These are phyloP conservation scores for Bothrops jararaca DNA, from an alignment of 2,113 vertebrate genomes.

Conservation along the genomic window DNA sequence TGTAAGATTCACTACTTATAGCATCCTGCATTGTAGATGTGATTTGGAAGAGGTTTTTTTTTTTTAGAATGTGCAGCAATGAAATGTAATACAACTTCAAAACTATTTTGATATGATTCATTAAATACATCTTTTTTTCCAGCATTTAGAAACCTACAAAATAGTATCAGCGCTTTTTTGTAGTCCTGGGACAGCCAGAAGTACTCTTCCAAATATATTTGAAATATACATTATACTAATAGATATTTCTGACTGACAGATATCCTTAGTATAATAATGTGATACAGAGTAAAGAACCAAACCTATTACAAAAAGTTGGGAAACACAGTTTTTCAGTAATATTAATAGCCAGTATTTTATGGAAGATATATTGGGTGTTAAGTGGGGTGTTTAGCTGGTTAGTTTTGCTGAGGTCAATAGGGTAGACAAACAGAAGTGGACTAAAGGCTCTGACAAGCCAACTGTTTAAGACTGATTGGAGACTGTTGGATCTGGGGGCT, in stretches of 20 bases:
- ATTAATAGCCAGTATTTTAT: background rate
- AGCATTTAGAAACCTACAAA: background rate
- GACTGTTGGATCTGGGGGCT: background rate
- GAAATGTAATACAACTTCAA: background rate
- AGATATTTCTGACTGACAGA: background rate
- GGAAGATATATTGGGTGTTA: background rate
- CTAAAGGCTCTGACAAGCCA: background rate
- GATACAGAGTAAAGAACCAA: background rate
- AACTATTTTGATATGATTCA: background rate
- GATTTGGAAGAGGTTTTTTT: background rate
- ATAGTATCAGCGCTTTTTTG: background rate
- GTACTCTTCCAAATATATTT: background rate
- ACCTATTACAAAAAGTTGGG: background rate
- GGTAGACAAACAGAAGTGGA: background rate
- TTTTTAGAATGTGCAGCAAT: background rate
- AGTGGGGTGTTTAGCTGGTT: background rate
- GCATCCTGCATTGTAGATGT: background rate
- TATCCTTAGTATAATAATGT: background rate
- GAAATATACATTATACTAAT: background rate
- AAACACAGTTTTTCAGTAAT: background rate
- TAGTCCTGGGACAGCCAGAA: background rate
- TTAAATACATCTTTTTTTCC: background rate
- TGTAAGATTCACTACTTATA: background rate
- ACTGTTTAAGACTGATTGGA: background rate
- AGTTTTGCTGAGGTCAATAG: background rate